Evolutionary conservation across 1,140 invertebrate species (phyloP), one percentile per base, ranked within the genome.

Genomic region (Chrysopa pallens): DNA sequence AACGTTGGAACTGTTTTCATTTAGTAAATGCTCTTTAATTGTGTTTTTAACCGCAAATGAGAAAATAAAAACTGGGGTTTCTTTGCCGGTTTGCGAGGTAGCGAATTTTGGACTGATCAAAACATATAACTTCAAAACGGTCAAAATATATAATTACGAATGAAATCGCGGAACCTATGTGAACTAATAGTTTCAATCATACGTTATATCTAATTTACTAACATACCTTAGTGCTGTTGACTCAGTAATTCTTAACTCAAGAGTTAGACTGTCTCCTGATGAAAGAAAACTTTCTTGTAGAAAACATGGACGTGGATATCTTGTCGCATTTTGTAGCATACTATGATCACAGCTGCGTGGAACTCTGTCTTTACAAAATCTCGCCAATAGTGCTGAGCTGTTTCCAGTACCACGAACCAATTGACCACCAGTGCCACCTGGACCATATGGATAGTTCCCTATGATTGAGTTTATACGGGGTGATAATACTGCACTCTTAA

Each of bases 241-340:
- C 55, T 87, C 82, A 13, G 77, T 72, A 52, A 84, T 68, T 49
- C 74, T 74, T 44, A 88, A 64, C 60, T 87, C 82, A 38, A 90
- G 63, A 1, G 84, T 88, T 42, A 88, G 69, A 36, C 77, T 78
- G 54, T 80, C 81, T 33, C 77, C 78, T 39, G 74, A 76, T 0
- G 84, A 87, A 3, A 90, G 66, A 55, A 84, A 89, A 57, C 84
- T 87, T 54, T 90, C 86, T 1, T 78, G 73, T 1, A 84, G 66
- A 2, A 76, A 76, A 52, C 85, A 90, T 0, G 82, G 82, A 43
- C 83, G 65, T 8, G 69, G 57, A 36, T 64, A 63, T 46, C 63
- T 61, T 40, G 70, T 69, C 8, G 57, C 57, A 48, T 72, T 72
- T 12, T 67, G 62, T 28, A 81, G 55, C 35, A 83, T 66, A 8